phyloP scores from a whole-genome alignment of 2,888 invertebrate genomes.

The Boloria euphrosyne region DNA sequence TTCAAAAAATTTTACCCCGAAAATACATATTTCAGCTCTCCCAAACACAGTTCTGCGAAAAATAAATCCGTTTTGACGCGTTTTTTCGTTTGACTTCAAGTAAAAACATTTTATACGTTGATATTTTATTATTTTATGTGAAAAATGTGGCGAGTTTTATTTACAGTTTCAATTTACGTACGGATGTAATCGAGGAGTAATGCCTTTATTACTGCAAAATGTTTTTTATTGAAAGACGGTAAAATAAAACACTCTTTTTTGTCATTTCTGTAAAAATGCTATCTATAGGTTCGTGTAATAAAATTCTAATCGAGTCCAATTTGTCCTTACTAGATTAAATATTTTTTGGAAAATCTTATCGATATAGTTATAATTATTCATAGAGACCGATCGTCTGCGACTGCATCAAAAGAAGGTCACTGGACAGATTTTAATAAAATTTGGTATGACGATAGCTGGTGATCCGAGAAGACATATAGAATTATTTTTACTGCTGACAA shows the following conservation, averaged over 20 bases:
- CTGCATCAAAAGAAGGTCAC: too few relatives aligned
- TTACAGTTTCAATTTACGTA: conserved; percentile 19
- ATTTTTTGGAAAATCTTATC: too few relatives aligned
- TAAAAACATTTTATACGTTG: conserved; percentile 5
- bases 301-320: too few relatives aligned
- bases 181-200: conserved; percentile 7
- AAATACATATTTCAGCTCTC: conserved; percentile 11
- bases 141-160: conserved; percentile 13
- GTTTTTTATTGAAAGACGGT: not conserved
- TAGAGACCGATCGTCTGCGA: too few relatives aligned
- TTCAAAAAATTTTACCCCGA: not conserved
- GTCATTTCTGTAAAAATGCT: not conserved
- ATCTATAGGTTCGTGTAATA: not conserved
- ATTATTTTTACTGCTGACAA: too few relatives aligned
- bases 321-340: too few relatives aligned
- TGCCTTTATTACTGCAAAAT: conserved; percentile 13
- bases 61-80: conserved; percentile 1
- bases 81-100: conserved; percentile 8
- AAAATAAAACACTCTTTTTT: not conserved
- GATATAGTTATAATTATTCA: too few relatives aligned
- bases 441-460: too few relatives aligned
- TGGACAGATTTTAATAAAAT: too few relatives aligned
- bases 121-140: not conserved
- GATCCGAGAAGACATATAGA: too few relatives aligned
- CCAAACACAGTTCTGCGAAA: conserved; percentile 2